Evolutionary conservation across 2,113 vertebrate species (phyloP).

Genomic region (Stegastes partitus): DNA sequence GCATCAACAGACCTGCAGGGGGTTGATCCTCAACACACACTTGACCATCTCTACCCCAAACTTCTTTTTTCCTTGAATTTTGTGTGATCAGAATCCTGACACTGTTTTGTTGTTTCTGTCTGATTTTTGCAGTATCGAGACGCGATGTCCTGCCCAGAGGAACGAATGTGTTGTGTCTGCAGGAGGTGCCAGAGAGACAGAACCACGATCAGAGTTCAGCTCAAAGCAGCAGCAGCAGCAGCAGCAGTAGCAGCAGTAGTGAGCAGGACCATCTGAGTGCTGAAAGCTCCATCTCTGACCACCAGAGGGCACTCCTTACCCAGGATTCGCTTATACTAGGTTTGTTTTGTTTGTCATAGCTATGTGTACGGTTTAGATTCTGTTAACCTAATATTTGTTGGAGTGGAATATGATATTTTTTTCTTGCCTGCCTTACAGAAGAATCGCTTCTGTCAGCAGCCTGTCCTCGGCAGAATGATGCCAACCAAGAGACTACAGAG

Average conservation of each 20-base stretch:
- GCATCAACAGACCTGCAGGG: background rate
- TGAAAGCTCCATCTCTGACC: conserved; percentile 46
- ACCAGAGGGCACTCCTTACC: conserved; percentile 55
- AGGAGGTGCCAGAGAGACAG: conserved; percentile 51
- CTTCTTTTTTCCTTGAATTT: background rate
- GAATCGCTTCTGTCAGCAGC: conserved; percentile 40
- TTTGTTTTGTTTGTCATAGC: conserved; percentile 42
- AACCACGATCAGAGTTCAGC: conserved; percentile 21
- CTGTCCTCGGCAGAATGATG: conserved; percentile 45
- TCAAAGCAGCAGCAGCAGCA: conserved; percentile 47
- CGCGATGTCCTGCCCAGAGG: conserved; percentile 71
- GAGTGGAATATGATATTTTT: background rate
- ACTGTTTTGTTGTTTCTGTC: conserved; percentile 4
- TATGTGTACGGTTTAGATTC: background rate
- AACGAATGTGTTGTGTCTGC: conserved; percentile 63
- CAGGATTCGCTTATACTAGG: conserved; percentile 50
- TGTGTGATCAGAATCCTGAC: background rate
- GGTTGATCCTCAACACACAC: background rate
- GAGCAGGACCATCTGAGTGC: conserved; percentile 19
- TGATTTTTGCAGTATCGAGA: conserved; percentile 68
- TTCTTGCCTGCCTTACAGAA: conserved; percentile 36
- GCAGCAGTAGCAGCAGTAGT: conserved; percentile 31
- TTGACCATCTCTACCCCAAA: fast-evolving
- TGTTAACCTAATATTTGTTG: too few species aligned
- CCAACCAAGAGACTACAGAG: background rate